phyloP scores from a whole-genome alignment of 2,113 vertebrate species.

The Carollia perspicillata region DNA sequence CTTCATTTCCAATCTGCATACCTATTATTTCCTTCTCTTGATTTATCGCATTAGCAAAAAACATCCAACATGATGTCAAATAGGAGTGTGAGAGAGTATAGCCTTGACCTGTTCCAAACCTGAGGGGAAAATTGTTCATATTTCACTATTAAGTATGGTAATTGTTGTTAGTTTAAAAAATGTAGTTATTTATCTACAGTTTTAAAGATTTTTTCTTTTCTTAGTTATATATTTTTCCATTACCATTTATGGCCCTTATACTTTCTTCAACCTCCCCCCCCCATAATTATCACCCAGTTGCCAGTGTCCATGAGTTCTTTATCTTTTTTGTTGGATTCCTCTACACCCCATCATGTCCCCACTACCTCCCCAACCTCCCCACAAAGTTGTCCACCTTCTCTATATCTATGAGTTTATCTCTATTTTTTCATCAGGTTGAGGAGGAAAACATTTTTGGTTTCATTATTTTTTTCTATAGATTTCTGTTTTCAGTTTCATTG shows the following conservation, averaged over 20 bases:
- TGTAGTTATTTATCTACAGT: not conserved
- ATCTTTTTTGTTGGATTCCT: no score
- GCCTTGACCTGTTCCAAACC: not conserved
- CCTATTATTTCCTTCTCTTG: not conserved
- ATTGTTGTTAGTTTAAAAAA: not conserved
- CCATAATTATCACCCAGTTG: no score
- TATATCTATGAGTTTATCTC: no score
- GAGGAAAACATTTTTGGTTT: not conserved
- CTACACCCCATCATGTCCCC: no score
- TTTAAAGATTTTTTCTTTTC: no score
- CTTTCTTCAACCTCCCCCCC: no score
- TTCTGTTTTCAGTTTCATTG: not conserved
- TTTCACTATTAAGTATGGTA: not conserved
- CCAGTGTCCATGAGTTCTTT: no score
- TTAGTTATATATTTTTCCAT: no score
- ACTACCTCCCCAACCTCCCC: no score
- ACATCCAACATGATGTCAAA: not conserved
- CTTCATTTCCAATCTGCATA: not conserved
- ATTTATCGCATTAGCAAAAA: not conserved
- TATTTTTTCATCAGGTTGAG: not conserved
- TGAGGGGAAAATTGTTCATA: not conserved
- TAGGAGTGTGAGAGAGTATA: not conserved
- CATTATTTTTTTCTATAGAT: not conserved
- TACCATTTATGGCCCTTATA: no score
- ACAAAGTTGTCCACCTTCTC: no score